These are phyloP conservation scores for Ditula angustiorana DNA, from an alignment of 2,888 invertebrate genomes.

Conservation along the genomic window DNA sequence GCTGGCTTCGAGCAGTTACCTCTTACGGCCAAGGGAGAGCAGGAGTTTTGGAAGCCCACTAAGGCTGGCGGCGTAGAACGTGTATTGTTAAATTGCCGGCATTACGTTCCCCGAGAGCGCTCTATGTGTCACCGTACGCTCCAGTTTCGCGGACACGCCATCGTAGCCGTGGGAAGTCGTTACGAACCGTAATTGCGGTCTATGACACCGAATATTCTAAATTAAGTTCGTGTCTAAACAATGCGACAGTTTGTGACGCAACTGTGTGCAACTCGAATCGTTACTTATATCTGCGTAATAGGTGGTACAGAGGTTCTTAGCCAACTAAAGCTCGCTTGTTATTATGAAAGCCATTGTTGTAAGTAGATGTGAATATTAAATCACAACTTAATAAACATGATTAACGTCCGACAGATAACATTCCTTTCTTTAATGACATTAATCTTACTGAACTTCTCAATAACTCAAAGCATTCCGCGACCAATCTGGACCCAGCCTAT, in stretches of 20 bases:
- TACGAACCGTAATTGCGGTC: slow-evolving; percentile 62
- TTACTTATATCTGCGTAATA: slow-evolving; percentile 28
- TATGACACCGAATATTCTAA: slow-evolving; percentile 57
- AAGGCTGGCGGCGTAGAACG: slow-evolving; percentile 52
- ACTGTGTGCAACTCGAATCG: slow-evolving; percentile 25
- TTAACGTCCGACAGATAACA: slow-evolving; percentile 29
- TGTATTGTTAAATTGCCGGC: slow-evolving; percentile 68
- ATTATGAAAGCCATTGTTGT: slow-evolving; percentile 35
- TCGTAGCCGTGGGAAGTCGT: slow-evolving; percentile 74
- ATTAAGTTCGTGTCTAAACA: slow-evolving; percentile 56
- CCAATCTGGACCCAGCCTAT: slow-evolving; percentile 43
- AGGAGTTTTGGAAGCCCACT: slow-evolving; percentile 51
- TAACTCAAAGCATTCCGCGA: slow-evolving; percentile 44
- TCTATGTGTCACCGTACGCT: slow-evolving; percentile 74
- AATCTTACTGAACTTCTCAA: slow-evolving; percentile 35
- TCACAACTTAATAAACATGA: slow-evolving; percentile 36
- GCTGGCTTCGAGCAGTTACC: slow-evolving; percentile 42
- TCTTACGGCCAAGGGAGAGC: slow-evolving; percentile 42
- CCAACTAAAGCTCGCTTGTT: slow-evolving; percentile 19
- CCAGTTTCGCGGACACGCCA: slow-evolving; percentile 67
- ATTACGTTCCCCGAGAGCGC: slow-evolving; percentile 63
- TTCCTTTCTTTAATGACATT: slow-evolving; percentile 33
- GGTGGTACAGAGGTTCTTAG: slow-evolving; percentile 18
- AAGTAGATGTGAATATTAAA: slow-evolving; percentile 32
- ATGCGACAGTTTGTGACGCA: slow-evolving; percentile 43